Evolutionary conservation across 2,888 invertebrate genomes (phyloP).

Genomic region (Automeris io): DNA sequence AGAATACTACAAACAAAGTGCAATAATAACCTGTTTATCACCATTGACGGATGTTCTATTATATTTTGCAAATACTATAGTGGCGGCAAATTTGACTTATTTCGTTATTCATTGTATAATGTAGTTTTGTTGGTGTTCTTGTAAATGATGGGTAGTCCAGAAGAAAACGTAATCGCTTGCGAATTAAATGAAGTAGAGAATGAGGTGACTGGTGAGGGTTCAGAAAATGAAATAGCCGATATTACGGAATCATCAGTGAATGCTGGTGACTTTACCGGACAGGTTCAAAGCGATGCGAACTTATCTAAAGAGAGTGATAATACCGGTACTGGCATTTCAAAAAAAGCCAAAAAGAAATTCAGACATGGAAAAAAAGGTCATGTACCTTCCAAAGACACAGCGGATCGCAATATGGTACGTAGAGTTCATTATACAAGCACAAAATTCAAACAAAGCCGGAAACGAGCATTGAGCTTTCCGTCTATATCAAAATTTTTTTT

Average conservation of each 20-base stretch:
- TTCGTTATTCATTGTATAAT: conserved; percentile 36
- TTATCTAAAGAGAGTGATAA: conserved; percentile 52
- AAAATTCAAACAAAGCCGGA: conserved; percentile 75
- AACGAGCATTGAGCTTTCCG: conserved; percentile 82
- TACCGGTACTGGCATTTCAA: conserved; percentile 34
- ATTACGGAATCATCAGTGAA: conserved; percentile 37
- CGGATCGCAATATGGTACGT: conserved; percentile 55
- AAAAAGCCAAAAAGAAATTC: conserved; percentile 65
- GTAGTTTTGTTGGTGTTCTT: conserved; percentile 27
- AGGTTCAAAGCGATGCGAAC: conserved; percentile 37
- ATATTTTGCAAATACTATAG: conserved; percentile 62
- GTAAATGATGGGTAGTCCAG: conserved; percentile 60
- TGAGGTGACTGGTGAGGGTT: conserved; percentile 45
- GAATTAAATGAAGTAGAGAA: conserved; percentile 40
- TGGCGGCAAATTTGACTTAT: conserved; percentile 73
- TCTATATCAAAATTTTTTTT: conserved; percentile 84
- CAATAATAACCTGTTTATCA: conserved; percentile 71
- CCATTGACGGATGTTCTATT: conserved; percentile 74
- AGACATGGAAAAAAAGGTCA: conserved; percentile 64
- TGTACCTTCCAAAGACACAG: conserved; percentile 52
- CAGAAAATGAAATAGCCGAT: conserved; percentile 46
- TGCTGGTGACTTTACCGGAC: conserved; percentile 29
- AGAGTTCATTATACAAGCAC: conserved; percentile 59
- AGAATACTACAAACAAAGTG: conserved; percentile 39
- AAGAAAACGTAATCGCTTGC: conserved; percentile 45